Percentiles rank a stretch among this genome's conserved stretches.
Evolutionary conservation across 2,888 invertebrate genomes (phyloP).

Genomic region (Eilema caniola): DNA sequence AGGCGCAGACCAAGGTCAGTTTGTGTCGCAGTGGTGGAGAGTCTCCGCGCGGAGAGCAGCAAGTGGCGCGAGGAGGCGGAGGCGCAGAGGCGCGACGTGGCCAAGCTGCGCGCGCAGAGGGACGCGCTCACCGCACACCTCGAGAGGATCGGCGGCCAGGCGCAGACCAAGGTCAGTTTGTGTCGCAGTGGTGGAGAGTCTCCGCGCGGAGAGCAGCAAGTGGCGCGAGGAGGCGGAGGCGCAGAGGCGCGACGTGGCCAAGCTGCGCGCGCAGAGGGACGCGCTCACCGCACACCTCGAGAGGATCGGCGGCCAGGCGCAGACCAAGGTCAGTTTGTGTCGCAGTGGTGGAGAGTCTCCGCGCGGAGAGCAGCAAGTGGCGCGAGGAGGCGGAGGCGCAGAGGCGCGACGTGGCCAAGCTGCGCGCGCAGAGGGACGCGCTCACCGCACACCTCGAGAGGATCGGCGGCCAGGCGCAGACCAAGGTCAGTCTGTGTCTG

Average conservation of each 20-base stretch:
- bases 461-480: constrained; percentile 55
- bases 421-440: constrained; percentile 87
- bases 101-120: constrained; percentile 81
- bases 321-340: constrained; percentile 59
- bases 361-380: constrained; percentile 85
- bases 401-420: constrained; percentile 80
- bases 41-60: constrained; percentile 83
- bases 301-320: constrained; percentile 56
- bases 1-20: constrained; percentile 61
- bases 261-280: constrained; percentile 86
- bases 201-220: constrained; percentile 85
- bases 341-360: constrained; percentile 71
- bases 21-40: constrained; percentile 62
- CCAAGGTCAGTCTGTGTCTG: constrained; percentile 56
- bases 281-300: constrained; percentile 90
- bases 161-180: constrained; percentile 60
- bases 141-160: constrained; percentile 76
- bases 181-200: constrained; percentile 64
- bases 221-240: constrained; percentile 88
- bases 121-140: constrained; percentile 90
- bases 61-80: constrained; percentile 88
- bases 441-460: constrained; percentile 90
- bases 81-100: constrained; percentile 79
- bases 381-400: constrained; percentile 87
- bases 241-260: constrained; percentile 80